Percentiles rank a stretch among this genome's conserved stretches.
Conservation (phyloP, 2,888 invertebrate species). For the Nomada goodeniana region DNA sequence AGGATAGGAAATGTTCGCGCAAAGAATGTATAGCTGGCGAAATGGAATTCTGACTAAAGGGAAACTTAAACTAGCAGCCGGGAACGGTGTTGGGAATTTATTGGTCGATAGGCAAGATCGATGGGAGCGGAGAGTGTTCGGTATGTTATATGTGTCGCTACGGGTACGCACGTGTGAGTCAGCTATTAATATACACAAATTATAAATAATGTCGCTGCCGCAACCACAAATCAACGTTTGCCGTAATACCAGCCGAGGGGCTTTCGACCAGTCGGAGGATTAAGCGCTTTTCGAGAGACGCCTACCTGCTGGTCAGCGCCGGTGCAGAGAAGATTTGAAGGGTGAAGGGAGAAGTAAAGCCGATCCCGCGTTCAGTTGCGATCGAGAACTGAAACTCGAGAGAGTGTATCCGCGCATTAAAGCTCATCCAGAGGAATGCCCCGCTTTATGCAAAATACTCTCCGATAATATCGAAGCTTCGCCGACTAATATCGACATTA, state of each 20-base stretch:
- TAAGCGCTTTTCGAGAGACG: conserved; percentile 72
- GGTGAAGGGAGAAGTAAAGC: conserved; percentile 23
- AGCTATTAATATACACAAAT: conserved; percentile 78
- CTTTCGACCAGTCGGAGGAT: conserved; percentile 71
- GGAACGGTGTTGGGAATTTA: conserved; percentile 39
- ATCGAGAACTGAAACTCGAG: conserved; percentile 67
- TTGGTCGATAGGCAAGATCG: conserved; percentile 40
- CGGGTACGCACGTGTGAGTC: conserved; percentile 51
- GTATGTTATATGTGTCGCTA: conserved; percentile 5
- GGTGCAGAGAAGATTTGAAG: conserved; percentile 39
- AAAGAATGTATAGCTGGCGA: not conserved
- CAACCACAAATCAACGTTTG: conserved; percentile 79
- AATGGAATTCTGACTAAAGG: conserved; percentile 7
- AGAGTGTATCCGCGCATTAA: conserved; percentile 62
- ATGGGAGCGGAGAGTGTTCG: conserved; percentile 31
- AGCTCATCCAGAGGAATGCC: conserved; percentile 50
- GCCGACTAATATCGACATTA: conserved; percentile 37
- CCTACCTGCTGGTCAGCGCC: conserved; percentile 38
- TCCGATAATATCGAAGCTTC: conserved; percentile 23
- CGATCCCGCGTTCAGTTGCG: conserved; percentile 49
- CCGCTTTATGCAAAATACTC: conserved; percentile 46
- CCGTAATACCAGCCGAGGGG: conserved; percentile 74
- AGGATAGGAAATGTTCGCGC: not conserved
- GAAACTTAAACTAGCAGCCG: conserved; percentile 16
- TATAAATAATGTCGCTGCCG: conserved; percentile 77